These are phyloP conservation scores for Australoheros facetus DNA, from an alignment of 2,797 vertebrate genomes.

Conservation along the genomic window DNA sequence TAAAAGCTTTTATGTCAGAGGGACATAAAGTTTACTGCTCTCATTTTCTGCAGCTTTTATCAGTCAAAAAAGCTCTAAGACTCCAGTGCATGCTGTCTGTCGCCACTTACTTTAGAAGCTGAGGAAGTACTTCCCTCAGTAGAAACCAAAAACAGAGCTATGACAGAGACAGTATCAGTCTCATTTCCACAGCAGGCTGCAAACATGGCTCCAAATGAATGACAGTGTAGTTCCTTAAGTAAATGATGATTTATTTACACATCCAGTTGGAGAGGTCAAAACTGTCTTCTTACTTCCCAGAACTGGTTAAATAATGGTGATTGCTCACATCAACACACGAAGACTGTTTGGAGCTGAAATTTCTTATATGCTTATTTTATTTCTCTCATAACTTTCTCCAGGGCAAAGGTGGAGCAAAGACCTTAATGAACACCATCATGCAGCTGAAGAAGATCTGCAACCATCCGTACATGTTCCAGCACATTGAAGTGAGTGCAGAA, in stretches of 20 bases:
- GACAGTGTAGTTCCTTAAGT: background rate
- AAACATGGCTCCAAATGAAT: background rate
- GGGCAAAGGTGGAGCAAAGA: constrained; percentile 98
- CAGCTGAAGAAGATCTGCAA: constrained; percentile 99
- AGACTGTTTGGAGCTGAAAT: background rate
- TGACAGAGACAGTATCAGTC: background rate
- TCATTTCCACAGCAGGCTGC: background rate
- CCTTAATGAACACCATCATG: constrained; percentile 99
- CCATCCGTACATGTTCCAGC: constrained; percentile 97
- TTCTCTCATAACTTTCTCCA: constrained; percentile 42
- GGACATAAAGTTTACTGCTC: too few species aligned
- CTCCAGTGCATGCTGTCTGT: accelerated
- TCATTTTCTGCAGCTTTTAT: background rate
- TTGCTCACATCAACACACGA: background rate
- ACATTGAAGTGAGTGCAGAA: constrained; percentile 81
- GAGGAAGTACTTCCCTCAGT: background rate
- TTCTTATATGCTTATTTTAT: accelerated
- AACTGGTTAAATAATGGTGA: background rate
- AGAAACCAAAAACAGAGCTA: background rate
- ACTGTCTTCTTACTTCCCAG: background rate
- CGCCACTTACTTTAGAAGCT: background rate
- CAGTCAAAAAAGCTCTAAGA: background rate
- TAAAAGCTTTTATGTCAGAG: too few species aligned
- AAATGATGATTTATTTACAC: background rate
- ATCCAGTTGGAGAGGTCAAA: accelerated